phyloP scores from a whole-genome alignment of 2,113 vertebrate species.

The Embiotoca jacksoni region DNA sequence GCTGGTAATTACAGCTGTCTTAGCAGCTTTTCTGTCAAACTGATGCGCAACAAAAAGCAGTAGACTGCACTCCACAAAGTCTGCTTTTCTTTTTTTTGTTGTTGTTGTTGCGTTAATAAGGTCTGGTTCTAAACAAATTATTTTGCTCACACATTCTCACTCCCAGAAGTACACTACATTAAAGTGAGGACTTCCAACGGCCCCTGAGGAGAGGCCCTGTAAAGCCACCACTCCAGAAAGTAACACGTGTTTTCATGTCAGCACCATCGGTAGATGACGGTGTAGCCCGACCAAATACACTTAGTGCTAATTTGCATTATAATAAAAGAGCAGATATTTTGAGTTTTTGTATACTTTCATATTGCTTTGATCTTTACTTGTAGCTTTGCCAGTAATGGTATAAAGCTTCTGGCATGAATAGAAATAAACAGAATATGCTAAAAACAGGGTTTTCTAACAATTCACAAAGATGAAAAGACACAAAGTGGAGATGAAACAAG shows the following conservation, averaged over 20 bases:
- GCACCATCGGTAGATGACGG: slow-evolving; percentile 9
- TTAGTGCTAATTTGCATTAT: slow-evolving; percentile 7
- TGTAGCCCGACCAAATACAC: not conserved
- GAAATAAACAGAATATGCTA: slow-evolving; percentile 3
- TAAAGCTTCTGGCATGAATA: slow-evolving; percentile 18
- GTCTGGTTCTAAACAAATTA: slow-evolving; percentile 39
- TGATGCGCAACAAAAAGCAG: too few species aligned
- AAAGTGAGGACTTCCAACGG: slow-evolving; percentile 1
- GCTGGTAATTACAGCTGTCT: slow-evolving; percentile 46
- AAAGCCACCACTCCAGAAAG: slow-evolving; percentile 16
- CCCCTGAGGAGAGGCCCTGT: slow-evolving; percentile 16
- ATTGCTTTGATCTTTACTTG: slow-evolving; percentile 12
- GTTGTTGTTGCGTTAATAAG: slow-evolving; percentile 39
- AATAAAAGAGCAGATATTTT: not conserved
- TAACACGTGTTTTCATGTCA: slow-evolving; percentile 38
- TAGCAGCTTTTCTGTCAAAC: slow-evolving; percentile 14
- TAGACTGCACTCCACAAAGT: slow-evolving; percentile 4
- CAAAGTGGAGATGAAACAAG: slow-evolving; percentile 72
- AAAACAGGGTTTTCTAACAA: slow-evolving; percentile 10
- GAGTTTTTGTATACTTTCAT: slow-evolving; percentile 1
- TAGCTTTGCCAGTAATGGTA: slow-evolving; percentile 5
- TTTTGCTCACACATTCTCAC: slow-evolving; percentile 23
- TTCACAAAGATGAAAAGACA: slow-evolving; percentile 15
- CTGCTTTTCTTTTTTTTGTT: slow-evolving; percentile 29
- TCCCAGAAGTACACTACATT: slow-evolving; percentile 4